These are phyloP conservation scores for Anagyrus pseudococci DNA, from an alignment of 2,888 invertebrate genomes.

Conservation along the genomic window DNA sequence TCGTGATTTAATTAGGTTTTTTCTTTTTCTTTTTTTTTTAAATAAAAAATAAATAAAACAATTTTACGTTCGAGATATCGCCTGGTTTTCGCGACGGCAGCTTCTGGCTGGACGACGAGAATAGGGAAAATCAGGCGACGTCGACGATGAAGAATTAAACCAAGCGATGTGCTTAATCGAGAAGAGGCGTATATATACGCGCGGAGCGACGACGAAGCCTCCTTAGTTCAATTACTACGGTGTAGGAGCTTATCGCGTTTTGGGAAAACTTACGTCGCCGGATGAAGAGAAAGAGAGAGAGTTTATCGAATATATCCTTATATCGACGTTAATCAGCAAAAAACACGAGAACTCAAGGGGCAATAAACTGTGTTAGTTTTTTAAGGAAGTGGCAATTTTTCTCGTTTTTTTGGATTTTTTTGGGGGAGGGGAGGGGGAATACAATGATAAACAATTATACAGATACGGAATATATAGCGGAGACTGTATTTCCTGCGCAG, in stretches of 20 bases:
- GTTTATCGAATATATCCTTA: conserved; percentile 18
- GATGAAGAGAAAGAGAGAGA: conserved; percentile 12
- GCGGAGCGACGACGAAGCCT: conserved; percentile 13
- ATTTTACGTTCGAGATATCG: too few species aligned
- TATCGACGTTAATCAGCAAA: conserved; percentile 17
- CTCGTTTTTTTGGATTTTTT: too few species aligned
- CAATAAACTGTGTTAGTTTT: conserved; percentile 37
- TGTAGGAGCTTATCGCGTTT: conserved; percentile 24
- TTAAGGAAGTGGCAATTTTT: conserved; percentile 26
- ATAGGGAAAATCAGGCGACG: too few species aligned
- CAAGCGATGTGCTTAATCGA: too few species aligned
- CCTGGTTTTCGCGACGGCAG: too few species aligned
- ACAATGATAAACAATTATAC: not conserved
- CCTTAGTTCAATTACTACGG: conserved; percentile 14
- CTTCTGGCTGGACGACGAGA: too few species aligned
- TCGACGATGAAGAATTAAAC: too few species aligned
- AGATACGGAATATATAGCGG: not conserved
- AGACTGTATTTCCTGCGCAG: conserved; percentile 34
- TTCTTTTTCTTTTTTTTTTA: too few species aligned
- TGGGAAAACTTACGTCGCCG: conserved; percentile 2
- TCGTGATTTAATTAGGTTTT: too few species aligned
- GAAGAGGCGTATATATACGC: too few species aligned
- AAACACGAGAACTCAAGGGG: conserved; percentile 37
- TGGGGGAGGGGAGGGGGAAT: too few species aligned
- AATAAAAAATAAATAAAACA: too few species aligned